Evolutionary conservation across 2,797 vertebrate species (phyloP), one percentile per base, ranked within the genome.

Genomic region (Falco columbarius): DNA sequence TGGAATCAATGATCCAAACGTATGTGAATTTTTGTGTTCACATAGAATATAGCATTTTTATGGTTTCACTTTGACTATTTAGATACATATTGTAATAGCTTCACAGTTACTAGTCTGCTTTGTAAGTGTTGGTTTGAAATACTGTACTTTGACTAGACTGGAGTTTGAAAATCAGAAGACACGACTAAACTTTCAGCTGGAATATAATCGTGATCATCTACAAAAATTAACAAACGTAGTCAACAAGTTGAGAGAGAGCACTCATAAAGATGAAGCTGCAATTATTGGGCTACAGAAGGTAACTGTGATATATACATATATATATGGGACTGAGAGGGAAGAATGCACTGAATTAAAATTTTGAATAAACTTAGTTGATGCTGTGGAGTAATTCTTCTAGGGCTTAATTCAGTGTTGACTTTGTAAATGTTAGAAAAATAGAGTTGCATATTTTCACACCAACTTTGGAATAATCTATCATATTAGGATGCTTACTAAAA

Each of bases 91-190:
- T 79, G 5, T 77, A 55, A 10, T 56, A 92, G 27, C 10, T 34
- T 68, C 20, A 51, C 9, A 58, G 46, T 61, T 81, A 30, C 4
- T 24, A 22, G 32, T 10, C 19, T 94, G 17, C n/a, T 76, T 76
- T 59, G 3, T 86, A 40, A 77, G 27, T 36, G 7, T 24, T 85
- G 23, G 15, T 81, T 88, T 95, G 79, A 85, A 81, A 79, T 84
- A 30, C 65, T 70, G 58, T 94, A 7, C 89, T 97, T 97, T 81
- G 58, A 29, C 63, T 96, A 99, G 99, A 85, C 97, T 99, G 92
- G 98, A 99, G 96, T 99, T 99, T 98, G 99, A 99, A 96, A 98
- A 97, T 94, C 99, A 99, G 86, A 98, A 97, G 61, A 98, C 98
- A 30, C 98, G 98, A 27, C 96, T 99, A 68, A 98, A 94, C 8